A percentile compares a stretch with the other conserved stretches of the same genome.
Conservation (phyloP, 2,797 vertebrate species). For the Saxicola maurus region DNA sequence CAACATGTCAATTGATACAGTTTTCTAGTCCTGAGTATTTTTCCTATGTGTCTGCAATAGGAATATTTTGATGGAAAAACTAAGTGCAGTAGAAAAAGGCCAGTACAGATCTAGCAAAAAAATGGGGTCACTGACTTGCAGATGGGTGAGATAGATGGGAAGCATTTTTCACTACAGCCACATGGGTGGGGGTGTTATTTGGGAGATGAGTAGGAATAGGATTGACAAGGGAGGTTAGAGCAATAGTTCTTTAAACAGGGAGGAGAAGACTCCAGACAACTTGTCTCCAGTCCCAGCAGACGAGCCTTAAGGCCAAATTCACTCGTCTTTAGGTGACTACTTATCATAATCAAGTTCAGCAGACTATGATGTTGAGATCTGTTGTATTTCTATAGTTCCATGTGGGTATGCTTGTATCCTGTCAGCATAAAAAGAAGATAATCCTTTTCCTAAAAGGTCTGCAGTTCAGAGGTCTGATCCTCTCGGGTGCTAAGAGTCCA, state of each 20-base stretch:
- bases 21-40: neutral
- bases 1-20: neutral
- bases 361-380: neutral
- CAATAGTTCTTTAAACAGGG: constrained; percentile 16
- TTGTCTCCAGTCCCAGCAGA: constrained; percentile 52
- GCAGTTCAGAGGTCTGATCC: neutral
- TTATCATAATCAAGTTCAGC: constrained; percentile 20
- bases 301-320: constrained; percentile 57
- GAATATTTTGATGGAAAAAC: neutral
- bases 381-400: neutral
- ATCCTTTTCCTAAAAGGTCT: neutral
- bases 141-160: neutral
- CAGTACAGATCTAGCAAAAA: neutral
- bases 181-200: constrained; percentile 1
- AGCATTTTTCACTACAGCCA: neutral
- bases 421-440: neutral
- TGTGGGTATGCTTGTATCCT: neutral
- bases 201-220: neutral
- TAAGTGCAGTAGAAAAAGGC: neutral
- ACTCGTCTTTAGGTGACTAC: constrained; percentile 26
- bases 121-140: neutral
- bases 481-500: neutral
- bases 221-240: constrained; percentile 10
- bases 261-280: constrained; percentile 52
- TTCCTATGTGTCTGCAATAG: neutral